Evolutionary conservation across 1,140 invertebrate species (phyloP), one percentile per base, ranked within the genome.

Genomic region (Drosophila mayri): DNA sequence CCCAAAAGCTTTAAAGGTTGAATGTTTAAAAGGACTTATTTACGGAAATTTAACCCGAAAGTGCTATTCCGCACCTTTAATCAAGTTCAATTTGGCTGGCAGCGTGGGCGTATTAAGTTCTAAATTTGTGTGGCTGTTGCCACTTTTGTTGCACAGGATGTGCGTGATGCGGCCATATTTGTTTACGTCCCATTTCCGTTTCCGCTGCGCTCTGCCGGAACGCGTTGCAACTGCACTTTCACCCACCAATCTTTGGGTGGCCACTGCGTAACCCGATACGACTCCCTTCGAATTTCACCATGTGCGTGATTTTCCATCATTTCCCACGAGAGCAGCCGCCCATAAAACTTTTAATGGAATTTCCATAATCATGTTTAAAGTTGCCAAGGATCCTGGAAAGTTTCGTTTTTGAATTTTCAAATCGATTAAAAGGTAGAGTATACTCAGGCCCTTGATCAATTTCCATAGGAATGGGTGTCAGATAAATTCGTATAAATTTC

Each of bases 281-380:
- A 18, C 38, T 30, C 28, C 59, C 62, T 20, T 4, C 20, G 10
- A 46, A 46, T 38, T 46, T 18, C 16, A 6, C 14, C 58, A 62
- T 72, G 41, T 88, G 84, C 83, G 83, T 88, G 83, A 74, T 88
- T 80, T 55, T 73, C 67, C 49, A 80, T 72, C 79, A 88, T 88
- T 88, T 77, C 49, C 64, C 47, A 5, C 25, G 38, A 37, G 67
- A 25, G 22, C 44, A 25, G 22, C 3, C 0, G 2, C 43, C 50
- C 66, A 57, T 71, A 50, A 77, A 88, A 87, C 35, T 87, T 87
- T 80, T 88, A 87, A 87, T 87, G 76, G 76, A 80, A 88, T 87
- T 83, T 65, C 60, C 71, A 81, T 85, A 78, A 85, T 86, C 78
- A 75, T 61, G 77, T 76, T 88, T 74, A 44, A 79, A 88, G 54